Conservation (phyloP, 2,888 invertebrate species). For the Pterostichus madidus region DNA sequence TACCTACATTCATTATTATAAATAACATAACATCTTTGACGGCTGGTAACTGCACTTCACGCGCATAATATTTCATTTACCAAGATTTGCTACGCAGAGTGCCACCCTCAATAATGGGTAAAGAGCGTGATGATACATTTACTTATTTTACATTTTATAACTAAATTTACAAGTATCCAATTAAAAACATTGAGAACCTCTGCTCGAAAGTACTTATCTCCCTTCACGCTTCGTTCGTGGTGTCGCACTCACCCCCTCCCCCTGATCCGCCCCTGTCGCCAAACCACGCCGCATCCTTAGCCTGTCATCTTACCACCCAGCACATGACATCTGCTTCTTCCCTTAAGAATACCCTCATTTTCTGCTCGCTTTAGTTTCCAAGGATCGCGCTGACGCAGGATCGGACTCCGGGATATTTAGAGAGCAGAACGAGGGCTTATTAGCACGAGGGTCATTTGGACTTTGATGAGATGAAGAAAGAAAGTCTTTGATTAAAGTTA, state of each 20-base stretch:
- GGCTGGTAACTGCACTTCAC: no score
- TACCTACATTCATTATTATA: no score
- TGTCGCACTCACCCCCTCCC: conserved; percentile 1
- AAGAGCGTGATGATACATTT: no score
- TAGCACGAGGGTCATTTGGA: background rate
- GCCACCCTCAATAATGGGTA: no score
- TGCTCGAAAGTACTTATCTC: conserved; percentile 18
- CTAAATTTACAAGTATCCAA: no score
- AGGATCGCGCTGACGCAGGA: conserved; percentile 65
- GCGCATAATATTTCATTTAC: no score
- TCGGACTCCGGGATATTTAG: conserved; percentile 59
- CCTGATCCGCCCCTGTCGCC: background rate
- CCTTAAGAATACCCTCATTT: conserved; percentile 70
- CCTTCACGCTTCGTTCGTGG: background rate
- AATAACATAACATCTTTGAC: no score
- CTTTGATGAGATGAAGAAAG: no score
- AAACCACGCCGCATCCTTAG: conserved; percentile 43
- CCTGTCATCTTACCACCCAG: conserved; percentile 69
- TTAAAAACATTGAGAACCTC: conserved; percentile 20
- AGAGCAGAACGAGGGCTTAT: conserved; percentile 11
- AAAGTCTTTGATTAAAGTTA: no score
- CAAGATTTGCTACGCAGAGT: no score
- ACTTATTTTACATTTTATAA: no score
- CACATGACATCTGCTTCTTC: conserved; percentile 70
- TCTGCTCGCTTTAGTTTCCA: conserved; percentile 69